Evolutionary conservation across 1,140 invertebrate species (phyloP).

Genomic region (Hyphantria cunea): DNA sequence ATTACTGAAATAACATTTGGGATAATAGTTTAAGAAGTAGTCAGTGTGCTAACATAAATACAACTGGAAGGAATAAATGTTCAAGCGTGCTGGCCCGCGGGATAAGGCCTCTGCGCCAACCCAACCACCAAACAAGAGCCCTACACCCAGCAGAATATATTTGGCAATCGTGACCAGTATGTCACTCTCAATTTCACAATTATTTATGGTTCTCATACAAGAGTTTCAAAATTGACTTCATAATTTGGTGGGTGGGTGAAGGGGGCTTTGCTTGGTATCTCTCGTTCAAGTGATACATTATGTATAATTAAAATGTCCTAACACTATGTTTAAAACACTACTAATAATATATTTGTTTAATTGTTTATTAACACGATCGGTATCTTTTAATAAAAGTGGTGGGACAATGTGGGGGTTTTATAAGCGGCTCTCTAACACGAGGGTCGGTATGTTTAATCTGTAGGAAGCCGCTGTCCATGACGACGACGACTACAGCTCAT

Average conservation of each 20-base stretch:
- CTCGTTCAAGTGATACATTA: constrained; percentile 47
- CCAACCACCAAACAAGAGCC: constrained; percentile 82
- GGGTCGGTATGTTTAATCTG: constrained; percentile 49
- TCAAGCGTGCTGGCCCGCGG: constrained; percentile 69
- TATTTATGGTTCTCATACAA: constrained; percentile 12
- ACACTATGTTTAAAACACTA: background rate
- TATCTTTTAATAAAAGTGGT: background rate
- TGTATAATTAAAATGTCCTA: constrained; percentile 15
- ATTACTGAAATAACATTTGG: constrained; percentile 16
- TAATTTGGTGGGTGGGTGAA: constrained; percentile 82
- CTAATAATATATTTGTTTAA: constrained; percentile 2
- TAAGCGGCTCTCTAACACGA: constrained; percentile 54
- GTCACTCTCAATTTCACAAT: constrained; percentile 17
- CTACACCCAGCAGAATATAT: constrained; percentile 71
- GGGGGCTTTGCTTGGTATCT: constrained; percentile 83
- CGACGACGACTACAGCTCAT: constrained; percentile 80
- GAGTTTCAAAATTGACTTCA: constrained; percentile 52
- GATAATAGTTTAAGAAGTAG: constrained; percentile 34
- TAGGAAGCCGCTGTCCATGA: constrained; percentile 81
- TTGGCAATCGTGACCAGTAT: constrained; percentile 38
- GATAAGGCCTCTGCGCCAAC: constrained; percentile 75
- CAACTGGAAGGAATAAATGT: constrained; percentile 35
- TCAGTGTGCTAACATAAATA: constrained; percentile 56
- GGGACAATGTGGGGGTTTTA: constrained; percentile 11
- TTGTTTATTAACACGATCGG: background rate